These are phyloP conservation scores for Julus scandinavius DNA, from an alignment of 2,888 invertebrate genomes.

Conservation along the genomic window DNA sequence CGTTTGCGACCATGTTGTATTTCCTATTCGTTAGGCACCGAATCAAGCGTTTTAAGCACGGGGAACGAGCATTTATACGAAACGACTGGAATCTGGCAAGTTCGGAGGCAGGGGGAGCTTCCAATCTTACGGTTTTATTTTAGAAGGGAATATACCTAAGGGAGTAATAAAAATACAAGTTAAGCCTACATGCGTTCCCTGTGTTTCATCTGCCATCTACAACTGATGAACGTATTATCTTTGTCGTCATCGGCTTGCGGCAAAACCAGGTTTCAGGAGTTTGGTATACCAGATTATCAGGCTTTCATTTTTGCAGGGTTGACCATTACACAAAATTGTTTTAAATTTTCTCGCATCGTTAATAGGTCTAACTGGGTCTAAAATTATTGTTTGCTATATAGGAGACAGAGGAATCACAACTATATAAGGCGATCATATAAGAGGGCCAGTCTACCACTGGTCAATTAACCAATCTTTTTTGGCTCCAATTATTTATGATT, in stretches of 20 bases:
- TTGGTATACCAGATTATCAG: not conserved
- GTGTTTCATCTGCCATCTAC: not conserved
- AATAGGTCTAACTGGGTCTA: not conserved
- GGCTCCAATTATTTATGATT: no score
- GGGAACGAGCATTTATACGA: constrained; percentile 37
- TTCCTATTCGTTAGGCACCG: constrained; percentile 51
- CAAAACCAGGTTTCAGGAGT: not conserved
- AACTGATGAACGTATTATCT: constrained; percentile 20
- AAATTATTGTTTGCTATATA: no score
- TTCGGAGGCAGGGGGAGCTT: not conserved
- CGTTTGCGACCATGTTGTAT: constrained; percentile 46
- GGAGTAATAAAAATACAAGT: constrained; percentile 28
- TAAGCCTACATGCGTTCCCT: not conserved
- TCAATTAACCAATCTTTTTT: no score
- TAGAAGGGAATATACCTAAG: constrained; percentile 22
- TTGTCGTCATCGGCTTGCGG: not conserved
- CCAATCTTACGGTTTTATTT: constrained; percentile 39
- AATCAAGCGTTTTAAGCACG: constrained; percentile 37
- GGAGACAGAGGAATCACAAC: no score
- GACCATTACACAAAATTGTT: not conserved
- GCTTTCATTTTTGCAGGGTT: not conserved
- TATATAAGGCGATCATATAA: no score
- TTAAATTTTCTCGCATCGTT: not conserved
- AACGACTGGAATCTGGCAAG: constrained; percentile 4
- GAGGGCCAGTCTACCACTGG: no score